Percentiles rank a stretch among this genome's conserved stretches.
Evolutionary conservation across 2,888 invertebrate genomes (phyloP).

Genomic region (Catocala fraxini): DNA sequence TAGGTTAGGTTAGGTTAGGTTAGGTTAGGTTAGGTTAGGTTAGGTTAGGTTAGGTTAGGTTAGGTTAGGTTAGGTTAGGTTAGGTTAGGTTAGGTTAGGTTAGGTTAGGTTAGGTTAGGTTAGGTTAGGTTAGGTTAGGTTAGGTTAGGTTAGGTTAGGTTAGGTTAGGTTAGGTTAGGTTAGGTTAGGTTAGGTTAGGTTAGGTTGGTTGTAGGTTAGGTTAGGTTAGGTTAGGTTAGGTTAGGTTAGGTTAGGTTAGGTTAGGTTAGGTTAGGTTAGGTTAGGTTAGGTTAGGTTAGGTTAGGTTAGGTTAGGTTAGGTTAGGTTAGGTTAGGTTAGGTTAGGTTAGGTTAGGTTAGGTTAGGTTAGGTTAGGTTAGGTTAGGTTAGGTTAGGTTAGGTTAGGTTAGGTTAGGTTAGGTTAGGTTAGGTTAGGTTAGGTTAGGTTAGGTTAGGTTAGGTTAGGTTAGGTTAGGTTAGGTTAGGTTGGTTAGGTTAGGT

Average conservation of each 20-base stretch:
- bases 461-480: too few relatives aligned
- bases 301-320: constrained; percentile 32
- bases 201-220: constrained; percentile 6
- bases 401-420: too few relatives aligned
- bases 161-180: constrained; percentile 31
- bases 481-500: too few relatives aligned
- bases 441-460: too few relatives aligned
- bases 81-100: constrained; percentile 27
- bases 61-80: constrained; percentile 13
- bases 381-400: too few relatives aligned
- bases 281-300: constrained; percentile 20
- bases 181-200: constrained; percentile 21
- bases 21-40: constrained; percentile 20
- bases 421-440: too few relatives aligned
- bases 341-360: too few relatives aligned
- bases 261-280: constrained; percentile 17
- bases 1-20: constrained; percentile 17
- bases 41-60: constrained; percentile 1
- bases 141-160: constrained; percentile 27
- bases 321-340: too few relatives aligned
- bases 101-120: constrained; percentile 36
- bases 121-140: constrained; percentile 40
- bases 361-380: too few relatives aligned
- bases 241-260: constrained; percentile 13
- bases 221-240: constrained; percentile 12